A percentile compares a stretch with the other conserved stretches of the same genome.
phyloP scores from a whole-genome alignment of 2,888 invertebrate genomes.

The Caenorhabditis macrosperma region DNA sequence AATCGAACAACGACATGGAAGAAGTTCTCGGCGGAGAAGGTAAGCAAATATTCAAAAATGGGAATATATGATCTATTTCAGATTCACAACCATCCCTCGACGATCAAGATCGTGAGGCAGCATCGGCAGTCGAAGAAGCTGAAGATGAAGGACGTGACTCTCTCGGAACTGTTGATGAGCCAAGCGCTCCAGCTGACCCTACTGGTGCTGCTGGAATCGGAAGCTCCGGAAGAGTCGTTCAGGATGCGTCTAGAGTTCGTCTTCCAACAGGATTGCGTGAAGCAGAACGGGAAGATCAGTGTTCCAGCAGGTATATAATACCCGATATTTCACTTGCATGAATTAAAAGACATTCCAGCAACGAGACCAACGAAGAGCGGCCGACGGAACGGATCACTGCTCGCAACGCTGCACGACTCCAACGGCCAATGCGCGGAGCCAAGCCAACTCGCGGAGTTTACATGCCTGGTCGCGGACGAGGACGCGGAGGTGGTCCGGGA shows the following conservation, averaged over 20 bases:
- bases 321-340: neutral
- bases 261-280: conserved; percentile 48
- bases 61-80: neutral
- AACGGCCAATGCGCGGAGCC: conserved; percentile 22
- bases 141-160: conserved; percentile 55
- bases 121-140: conserved; percentile 68
- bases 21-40: conserved; percentile 62
- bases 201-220: conserved; percentile 49
- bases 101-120: conserved; percentile 68
- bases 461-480: conserved; percentile 30
- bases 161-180: conserved; percentile 36
- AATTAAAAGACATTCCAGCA: conserved; percentile 38
- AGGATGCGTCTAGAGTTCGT: conserved; percentile 37
- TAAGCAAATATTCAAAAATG: neutral
- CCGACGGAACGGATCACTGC: conserved; percentile 1
- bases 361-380: conserved; percentile 49
- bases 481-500: conserved; percentile 10
- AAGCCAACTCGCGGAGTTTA: conserved; percentile 56
- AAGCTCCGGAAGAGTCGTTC: conserved; percentile 24
- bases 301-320: conserved; percentile 63
- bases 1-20: conserved; percentile 38
- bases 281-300: conserved; percentile 65
- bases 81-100: conserved; percentile 64
- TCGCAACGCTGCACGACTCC: conserved; percentile 7
- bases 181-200: conserved; percentile 56